Evolutionary conservation across 2,113 vertebrate genomes (phyloP).

Genomic region (Phylloscopus trochiloides): DNA sequence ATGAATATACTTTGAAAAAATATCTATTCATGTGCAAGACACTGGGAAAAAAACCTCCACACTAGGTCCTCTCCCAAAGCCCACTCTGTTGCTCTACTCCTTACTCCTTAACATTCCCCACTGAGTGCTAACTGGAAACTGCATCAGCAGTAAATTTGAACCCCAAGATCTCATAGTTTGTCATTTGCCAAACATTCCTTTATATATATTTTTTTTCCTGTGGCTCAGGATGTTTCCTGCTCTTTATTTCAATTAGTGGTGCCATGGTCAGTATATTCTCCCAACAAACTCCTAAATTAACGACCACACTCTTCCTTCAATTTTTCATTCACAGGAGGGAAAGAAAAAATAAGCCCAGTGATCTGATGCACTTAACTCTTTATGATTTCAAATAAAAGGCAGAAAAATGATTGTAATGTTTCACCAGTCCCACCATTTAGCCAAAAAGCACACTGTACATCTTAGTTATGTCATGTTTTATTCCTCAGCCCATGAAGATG

Average conservation of each 20-base stretch:
- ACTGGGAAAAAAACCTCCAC: neutral
- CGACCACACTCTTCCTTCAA: neutral
- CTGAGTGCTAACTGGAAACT: neutral
- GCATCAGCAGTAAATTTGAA: neutral
- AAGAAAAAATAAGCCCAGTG: conserved; percentile 1
- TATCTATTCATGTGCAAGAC: neutral
- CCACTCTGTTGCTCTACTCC: neutral
- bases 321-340: conserved; percentile 1
- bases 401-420: conserved; percentile 55
- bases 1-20: neutral
- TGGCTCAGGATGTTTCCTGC: neutral
- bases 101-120: neutral
- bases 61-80: neutral
- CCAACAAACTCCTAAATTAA: conserved; percentile 50
- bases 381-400: conserved; percentile 62
- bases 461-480: conserved; percentile 64
- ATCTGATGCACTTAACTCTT: conserved; percentile 58
- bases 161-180: neutral
- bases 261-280: conserved; percentile 27
- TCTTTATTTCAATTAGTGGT: conserved; percentile 47
- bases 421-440: conserved; percentile 8
- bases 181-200: neutral
- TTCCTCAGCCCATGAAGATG: conserved; percentile 29
- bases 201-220: neutral
- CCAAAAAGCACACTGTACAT: conserved; percentile 45